phyloP scores from a whole-genome alignment of 1,140 invertebrate species.

The Drosophila simulans region DNA sequence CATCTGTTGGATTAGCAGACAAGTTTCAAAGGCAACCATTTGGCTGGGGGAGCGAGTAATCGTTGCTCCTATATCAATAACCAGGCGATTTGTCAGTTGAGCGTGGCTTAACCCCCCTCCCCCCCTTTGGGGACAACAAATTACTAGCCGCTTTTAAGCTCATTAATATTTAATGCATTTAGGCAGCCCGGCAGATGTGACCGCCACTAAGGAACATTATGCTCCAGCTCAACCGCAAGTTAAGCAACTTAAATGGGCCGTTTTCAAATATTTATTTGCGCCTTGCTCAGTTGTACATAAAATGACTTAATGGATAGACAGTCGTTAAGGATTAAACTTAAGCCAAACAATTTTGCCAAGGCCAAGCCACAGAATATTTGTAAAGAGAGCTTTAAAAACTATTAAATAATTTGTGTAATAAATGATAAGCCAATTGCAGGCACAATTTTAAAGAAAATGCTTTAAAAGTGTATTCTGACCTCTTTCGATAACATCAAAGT shows the following conservation, averaged over 20 bases:
- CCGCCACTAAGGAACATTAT: slow-evolving; percentile 28
- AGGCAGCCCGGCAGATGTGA: slow-evolving; percentile 52
- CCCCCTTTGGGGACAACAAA: slow-evolving; percentile 46
- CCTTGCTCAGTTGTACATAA: slow-evolving; percentile 38
- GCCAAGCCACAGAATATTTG: not conserved
- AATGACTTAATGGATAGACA: slow-evolving; percentile 53
- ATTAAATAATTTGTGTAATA: not conserved
- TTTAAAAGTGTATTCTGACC: slow-evolving; percentile 13
- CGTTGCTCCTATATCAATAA: slow-evolving; percentile 36
- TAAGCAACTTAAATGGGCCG: slow-evolving; percentile 25
- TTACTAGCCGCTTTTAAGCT: slow-evolving; percentile 61
- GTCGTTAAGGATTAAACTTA: slow-evolving; percentile 20
- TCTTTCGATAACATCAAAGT: slow-evolving; percentile 15
- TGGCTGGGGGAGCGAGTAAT: not conserved
- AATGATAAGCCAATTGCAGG: not conserved
- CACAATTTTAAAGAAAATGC: slow-evolving; percentile 21
- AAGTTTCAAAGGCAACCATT: not conserved
- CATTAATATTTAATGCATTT: slow-evolving; percentile 78
- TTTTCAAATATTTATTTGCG: slow-evolving; percentile 8
- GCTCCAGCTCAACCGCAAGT: slow-evolving; percentile 44
- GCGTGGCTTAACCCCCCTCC: slow-evolving; percentile 27
- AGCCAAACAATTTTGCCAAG: slow-evolving; percentile 8
- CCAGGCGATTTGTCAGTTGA: slow-evolving; percentile 56
- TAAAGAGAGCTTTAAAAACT: slow-evolving; percentile 3
- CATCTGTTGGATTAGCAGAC: slow-evolving; percentile 34